Conservation (phyloP, 2,113 vertebrate genomes). For the Genyomyrus donnyi region DNA sequence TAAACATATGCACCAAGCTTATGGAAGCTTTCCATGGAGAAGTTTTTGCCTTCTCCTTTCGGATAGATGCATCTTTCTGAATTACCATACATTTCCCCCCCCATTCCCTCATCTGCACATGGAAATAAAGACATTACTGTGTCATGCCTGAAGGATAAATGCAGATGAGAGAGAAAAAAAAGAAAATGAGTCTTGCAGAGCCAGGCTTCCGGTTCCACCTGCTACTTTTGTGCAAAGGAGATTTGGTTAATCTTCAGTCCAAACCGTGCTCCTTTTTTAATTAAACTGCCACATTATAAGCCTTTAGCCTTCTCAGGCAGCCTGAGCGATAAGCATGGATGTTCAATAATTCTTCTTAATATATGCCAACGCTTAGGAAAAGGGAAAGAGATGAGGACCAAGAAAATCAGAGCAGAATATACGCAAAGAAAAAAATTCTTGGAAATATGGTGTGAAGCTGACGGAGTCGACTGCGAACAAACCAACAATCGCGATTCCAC, state of each 20-base stretch:
- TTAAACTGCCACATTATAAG: constrained; percentile 27
- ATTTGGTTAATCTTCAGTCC: constrained; percentile 21
- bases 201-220: constrained; percentile 13
- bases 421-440: neutral
- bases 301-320: constrained; percentile 20
- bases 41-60: neutral
- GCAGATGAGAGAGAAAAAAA: neutral
- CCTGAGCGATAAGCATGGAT: constrained; percentile 14
- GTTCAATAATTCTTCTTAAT: constrained; percentile 25
- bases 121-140: constrained; percentile 10
- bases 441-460: neutral
- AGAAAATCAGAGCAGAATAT: constrained; percentile 2
- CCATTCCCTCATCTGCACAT: neutral
- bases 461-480: neutral
- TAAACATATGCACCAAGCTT: neutral
- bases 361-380: constrained; percentile 14
- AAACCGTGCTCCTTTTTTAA: constrained; percentile 16
- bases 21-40: neutral
- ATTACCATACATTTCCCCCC: constrained; percentile 6
- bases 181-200: neutral
- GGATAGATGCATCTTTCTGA: constrained; percentile 8
- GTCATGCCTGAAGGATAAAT: constrained; percentile 20
- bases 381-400: neutral
- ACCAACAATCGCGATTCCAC: neutral
- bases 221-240: constrained; percentile 12